Evolutionary conservation across 2,888 invertebrate genomes (phyloP), one percentile per base, ranked within the genome.

Genomic region (Aphodius sticticus): DNA sequence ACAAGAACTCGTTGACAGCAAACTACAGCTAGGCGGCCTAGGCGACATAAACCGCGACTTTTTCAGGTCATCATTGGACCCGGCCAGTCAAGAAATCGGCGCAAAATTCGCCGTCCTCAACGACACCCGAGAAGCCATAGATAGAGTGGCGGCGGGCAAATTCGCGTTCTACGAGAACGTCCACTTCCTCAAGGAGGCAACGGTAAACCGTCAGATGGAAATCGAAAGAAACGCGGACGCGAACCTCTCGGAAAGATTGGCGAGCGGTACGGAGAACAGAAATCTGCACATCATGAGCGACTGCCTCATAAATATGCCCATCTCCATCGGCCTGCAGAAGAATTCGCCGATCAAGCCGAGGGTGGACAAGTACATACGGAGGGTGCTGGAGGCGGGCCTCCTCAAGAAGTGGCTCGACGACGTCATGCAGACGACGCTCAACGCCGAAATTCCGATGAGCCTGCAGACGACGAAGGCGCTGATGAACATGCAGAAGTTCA

Each of bases 151-250:
- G 0, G 90, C 91, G 83, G 96, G 96, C 2, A 89, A 91, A 7
- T 94, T 94, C 84, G 95, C 96, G 0, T 95, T 96, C 84, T 97
- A 95, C 83, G 96, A 96, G 84, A 96, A 95, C 86, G 90, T 92
- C 9, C 92, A 94, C 85, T 94, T 92, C 84, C 88, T 96, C 5
- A 93, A 93, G 82, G 92, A 94, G 83, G 89, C 94, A 0, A 91
- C 93, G 69, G 93, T 93, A 0, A 91, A 91, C 82, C 89, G 92
- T 71, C 92, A 92, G 84, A 85, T 91, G 77, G 83, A 88, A 77
- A 87, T 88, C 79, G 26, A 26, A 26, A 26, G 7, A 6, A 38
- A 37, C 6, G 80, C 16, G n/a, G 74, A 35, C 71, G 71, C 16
- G 12, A 26, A 26, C 26, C 26, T 26, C 26, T 26, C 26, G 26